phyloP scores from a whole-genome alignment of 1,140 invertebrate genomes.

The Theocolax elegans region DNA sequence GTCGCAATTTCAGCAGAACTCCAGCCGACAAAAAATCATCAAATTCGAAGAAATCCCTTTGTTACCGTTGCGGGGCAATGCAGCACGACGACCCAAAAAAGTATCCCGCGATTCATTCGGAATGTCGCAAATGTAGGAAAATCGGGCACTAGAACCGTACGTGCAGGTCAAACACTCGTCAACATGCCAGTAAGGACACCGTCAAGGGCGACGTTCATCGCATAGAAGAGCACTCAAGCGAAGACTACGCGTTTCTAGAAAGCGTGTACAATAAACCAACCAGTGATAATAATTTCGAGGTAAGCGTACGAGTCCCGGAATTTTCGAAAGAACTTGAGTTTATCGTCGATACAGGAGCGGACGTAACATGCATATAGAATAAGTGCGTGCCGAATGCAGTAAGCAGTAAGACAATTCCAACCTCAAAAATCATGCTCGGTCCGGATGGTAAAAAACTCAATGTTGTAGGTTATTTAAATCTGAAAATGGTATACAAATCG shows the following conservation, averaged over 20 bases:
- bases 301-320: neutral
- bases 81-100: too few species aligned
- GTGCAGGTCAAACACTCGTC: slow-evolving; percentile 40
- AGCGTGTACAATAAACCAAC: neutral
- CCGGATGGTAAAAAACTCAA: slow-evolving; percentile 24
- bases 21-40: too few species aligned
- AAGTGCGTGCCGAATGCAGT: neutral
- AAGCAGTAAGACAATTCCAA: slow-evolving; percentile 6
- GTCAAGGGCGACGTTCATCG: neutral
- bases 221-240: neutral
- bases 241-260: neutral
- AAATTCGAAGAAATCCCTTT: too few species aligned
- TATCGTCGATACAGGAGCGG: too few species aligned
- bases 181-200: neutral
- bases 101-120: too few species aligned
- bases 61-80: too few species aligned
- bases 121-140: slow-evolving; percentile 42
- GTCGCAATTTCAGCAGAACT: neutral
- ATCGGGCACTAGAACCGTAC: slow-evolving; percentile 45
- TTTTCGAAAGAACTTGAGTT: slow-evolving; percentile 16
- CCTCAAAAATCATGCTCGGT: neutral
- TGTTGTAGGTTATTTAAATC: slow-evolving; percentile 2
- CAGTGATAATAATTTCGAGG: neutral
- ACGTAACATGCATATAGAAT: slow-evolving; percentile 21
- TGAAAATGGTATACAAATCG: neutral